A percentile compares a stretch with the other conserved stretches of the same genome.
phyloP scores from a whole-genome alignment of 2,113 vertebrate species.

The Gallinago media region DNA sequence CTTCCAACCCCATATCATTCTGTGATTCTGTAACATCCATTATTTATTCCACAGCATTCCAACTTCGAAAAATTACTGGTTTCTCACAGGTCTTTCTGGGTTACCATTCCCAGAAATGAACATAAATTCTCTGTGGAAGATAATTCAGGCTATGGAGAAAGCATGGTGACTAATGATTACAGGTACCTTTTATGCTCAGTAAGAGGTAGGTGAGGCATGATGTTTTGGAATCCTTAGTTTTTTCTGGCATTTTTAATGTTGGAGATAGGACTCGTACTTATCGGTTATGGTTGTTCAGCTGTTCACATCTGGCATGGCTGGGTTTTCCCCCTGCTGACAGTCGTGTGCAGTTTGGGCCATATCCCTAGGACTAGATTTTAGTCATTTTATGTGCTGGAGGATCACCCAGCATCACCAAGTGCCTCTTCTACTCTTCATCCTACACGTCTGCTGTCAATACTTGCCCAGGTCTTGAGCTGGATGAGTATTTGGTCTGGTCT shows the following conservation, averaged over 20 bases:
- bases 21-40: background rate
- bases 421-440: background rate
- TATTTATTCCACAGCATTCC: background rate
- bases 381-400: background rate
- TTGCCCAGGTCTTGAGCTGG: background rate
- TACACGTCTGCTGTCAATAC: background rate
- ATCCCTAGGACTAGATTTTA: background rate
- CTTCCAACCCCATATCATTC: too few species aligned
- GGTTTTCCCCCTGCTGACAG: background rate
- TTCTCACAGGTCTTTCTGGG: background rate
- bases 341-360: background rate
- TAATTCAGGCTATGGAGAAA: background rate
- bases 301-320: background rate
- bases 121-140: background rate
- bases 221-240: background rate
- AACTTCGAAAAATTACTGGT: background rate
- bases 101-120: background rate
- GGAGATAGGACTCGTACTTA: background rate
- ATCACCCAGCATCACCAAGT: background rate
- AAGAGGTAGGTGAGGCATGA: background rate
- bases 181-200: background rate
- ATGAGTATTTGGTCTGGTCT: background rate
- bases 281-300: background rate
- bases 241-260: background rate
- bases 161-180: background rate